Evolutionary conservation across 2,113 vertebrate genomes (phyloP).

Genomic region (Phalacrocorax carbo): DNA sequence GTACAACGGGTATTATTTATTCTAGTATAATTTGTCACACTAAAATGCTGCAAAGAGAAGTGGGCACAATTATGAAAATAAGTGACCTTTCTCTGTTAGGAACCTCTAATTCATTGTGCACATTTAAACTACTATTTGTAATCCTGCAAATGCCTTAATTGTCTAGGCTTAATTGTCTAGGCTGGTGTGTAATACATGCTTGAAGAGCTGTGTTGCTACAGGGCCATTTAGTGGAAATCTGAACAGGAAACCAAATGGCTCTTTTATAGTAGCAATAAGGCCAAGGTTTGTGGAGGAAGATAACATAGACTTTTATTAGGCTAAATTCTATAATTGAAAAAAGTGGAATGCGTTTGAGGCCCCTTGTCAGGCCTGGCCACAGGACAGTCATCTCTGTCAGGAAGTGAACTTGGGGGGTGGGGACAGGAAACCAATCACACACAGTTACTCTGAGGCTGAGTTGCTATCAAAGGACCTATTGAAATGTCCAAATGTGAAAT

Average conservation of each 20-base stretch:
- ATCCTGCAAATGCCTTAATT: neutral
- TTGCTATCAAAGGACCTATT: neutral
- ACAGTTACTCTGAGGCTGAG: neutral
- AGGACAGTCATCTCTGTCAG: neutral
- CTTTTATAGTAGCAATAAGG: neutral
- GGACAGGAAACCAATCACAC: neutral
- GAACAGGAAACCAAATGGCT: neutral
- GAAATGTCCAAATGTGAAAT: neutral
- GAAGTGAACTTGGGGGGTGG: neutral
- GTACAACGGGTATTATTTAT: neutral
- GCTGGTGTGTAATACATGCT: neutral
- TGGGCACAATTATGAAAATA: neutral
- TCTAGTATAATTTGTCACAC: neutral
- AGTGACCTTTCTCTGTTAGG: neutral
- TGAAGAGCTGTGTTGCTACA: neutral
- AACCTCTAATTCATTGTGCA: neutral
- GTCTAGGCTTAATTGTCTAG: neutral
- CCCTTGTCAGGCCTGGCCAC: neutral
- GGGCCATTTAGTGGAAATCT: neutral
- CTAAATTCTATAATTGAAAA: neutral
- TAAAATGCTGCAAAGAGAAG: neutral
- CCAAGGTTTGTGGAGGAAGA: neutral
- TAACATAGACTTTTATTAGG: neutral
- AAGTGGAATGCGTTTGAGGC: neutral
- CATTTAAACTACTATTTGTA: neutral